A percentile compares a stretch with the other conserved stretches of the same genome.
These are phyloP conservation scores for Himalopsyche japonica DNA, from an alignment of 2,888 invertebrate species.

Conservation along the genomic window DNA sequence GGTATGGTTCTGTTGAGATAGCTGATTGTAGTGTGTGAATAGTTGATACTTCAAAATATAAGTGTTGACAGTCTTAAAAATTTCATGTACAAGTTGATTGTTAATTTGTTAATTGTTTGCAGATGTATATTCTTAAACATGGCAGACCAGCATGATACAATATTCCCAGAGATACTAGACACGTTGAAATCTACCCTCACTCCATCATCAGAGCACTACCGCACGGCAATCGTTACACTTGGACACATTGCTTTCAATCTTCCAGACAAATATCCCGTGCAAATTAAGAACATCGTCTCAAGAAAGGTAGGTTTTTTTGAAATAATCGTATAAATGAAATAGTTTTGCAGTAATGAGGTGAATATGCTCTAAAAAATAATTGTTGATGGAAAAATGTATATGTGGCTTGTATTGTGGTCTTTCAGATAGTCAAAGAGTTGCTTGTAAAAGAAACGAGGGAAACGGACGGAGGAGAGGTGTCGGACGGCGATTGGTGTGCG, in stretches of 20 bases:
- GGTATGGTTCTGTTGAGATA: too few species aligned
- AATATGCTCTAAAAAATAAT: not conserved
- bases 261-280: slow-evolving; percentile 85
- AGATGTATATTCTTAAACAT: slow-evolving; percentile 89
- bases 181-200: slow-evolving; percentile 74
- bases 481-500: slow-evolving; percentile 75
- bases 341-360: not conserved
- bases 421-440: slow-evolving; percentile 89
- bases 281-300: slow-evolving; percentile 92
- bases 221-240: slow-evolving; percentile 91
- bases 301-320: slow-evolving; percentile 65
- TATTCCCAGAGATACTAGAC: slow-evolving; percentile 84
- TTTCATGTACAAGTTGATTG: not conserved
- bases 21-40: too few species aligned
- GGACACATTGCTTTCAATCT: slow-evolving; percentile 94
- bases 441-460: slow-evolving; percentile 74
- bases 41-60: too few species aligned
- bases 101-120: not conserved
- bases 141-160: slow-evolving; percentile 67
- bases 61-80: too few species aligned
- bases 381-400: not conserved
- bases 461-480: slow-evolving; percentile 59
- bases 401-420: not conserved
- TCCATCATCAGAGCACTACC: slow-evolving; percentile 78
- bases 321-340: too few species aligned